Conservation (phyloP, 2,888 invertebrate species). For the Epinotia brunnichana region DNA sequence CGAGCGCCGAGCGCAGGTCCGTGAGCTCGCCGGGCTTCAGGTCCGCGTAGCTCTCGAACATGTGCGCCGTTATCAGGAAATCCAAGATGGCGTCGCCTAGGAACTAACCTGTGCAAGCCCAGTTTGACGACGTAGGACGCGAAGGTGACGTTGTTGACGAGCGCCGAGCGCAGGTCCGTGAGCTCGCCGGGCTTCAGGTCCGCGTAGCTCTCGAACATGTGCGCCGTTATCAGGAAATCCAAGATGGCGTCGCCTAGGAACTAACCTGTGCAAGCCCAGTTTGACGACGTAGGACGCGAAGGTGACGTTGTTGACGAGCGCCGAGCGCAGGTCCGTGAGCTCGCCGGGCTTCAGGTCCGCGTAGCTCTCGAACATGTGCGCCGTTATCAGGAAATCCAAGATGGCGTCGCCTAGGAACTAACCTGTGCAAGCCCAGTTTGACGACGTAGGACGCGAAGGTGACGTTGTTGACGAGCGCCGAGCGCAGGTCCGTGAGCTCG, state of each 20-base stretch:
- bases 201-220: slow-evolving; percentile 91
- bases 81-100: slow-evolving; percentile 96
- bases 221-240: slow-evolving; percentile 94
- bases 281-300: slow-evolving; percentile 95
- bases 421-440: slow-evolving; percentile 92
- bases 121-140: slow-evolving; percentile 94
- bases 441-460: slow-evolving; percentile 96
- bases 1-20: slow-evolving; percentile 96
- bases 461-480: slow-evolving; percentile 97
- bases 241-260: slow-evolving; percentile 96
- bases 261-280: slow-evolving; percentile 92
- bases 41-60: slow-evolving; percentile 89
- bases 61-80: slow-evolving; percentile 93
- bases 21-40: slow-evolving; percentile 94
- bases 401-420: slow-evolving; percentile 96
- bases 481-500: slow-evolving; percentile 95
- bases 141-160: slow-evolving; percentile 98
- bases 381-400: slow-evolving; percentile 94
- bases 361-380: slow-evolving; percentile 92
- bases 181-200: slow-evolving; percentile 91
- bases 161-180: slow-evolving; percentile 96
- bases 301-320: slow-evolving; percentile 97
- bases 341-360: slow-evolving; percentile 90
- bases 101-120: slow-evolving; percentile 94
- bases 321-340: slow-evolving; percentile 96